These are phyloP conservation scores for Oryzias dopingdopingensis DNA, from an alignment of 2,797 vertebrate species.

Conservation along the genomic window DNA sequence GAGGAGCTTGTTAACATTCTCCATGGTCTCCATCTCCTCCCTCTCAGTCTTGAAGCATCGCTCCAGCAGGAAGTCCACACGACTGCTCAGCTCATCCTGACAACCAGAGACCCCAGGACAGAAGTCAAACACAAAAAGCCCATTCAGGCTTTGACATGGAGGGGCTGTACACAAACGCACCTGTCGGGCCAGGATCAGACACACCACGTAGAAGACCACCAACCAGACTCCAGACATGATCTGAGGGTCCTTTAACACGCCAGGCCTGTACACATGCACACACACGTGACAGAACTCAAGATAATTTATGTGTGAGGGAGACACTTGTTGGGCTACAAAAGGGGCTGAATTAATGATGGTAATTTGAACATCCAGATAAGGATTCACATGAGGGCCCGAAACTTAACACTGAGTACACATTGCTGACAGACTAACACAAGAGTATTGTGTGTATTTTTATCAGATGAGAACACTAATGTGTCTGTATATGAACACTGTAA, in stretches of 20 bases:
- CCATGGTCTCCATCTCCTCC: slow-evolving; percentile 88
- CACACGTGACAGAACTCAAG: not conserved
- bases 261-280: slow-evolving; percentile 67
- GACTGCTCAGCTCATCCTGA: slow-evolving; percentile 86
- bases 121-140: too few species aligned
- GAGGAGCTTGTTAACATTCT: slow-evolving; percentile 86
- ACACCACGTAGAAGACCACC: slow-evolving; percentile 84
- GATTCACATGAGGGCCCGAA: slow-evolving; percentile 35
- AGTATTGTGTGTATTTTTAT: too few species aligned
- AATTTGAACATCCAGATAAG: slow-evolving; percentile 44
- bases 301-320: too few species aligned
- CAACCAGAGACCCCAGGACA: too few species aligned
- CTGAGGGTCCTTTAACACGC: slow-evolving; percentile 86
- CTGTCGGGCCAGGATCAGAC: slow-evolving; percentile 85
- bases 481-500: too few species aligned
- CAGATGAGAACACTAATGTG: too few species aligned
- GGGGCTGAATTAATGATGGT: slow-evolving; percentile 56
- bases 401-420: slow-evolving; percentile 23
- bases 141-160: too few species aligned
- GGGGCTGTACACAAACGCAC: slow-evolving; percentile 53
- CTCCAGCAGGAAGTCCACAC: slow-evolving; percentile 87
- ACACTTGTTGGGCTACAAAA: not conserved
- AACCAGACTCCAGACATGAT: slow-evolving; percentile 87
- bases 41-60: slow-evolving; percentile 81
- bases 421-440: not conserved